Conservation (phyloP, 2,888 invertebrate species). For the Dione vanillae region DNA sequence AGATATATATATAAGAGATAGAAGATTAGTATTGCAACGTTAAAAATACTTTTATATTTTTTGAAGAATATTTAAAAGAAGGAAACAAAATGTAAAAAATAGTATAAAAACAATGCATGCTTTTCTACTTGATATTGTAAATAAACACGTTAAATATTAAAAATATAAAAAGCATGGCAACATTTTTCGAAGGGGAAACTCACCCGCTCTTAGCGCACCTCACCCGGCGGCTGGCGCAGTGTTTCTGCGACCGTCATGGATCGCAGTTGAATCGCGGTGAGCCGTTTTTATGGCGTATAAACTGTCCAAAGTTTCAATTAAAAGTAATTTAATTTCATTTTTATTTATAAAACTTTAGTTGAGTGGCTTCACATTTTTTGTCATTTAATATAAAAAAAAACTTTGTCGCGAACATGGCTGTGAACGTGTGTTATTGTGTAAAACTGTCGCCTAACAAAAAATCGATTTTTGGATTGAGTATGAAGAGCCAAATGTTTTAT, state of each 20-base stretch:
- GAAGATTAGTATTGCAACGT: neutral
- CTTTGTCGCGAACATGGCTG: constrained; percentile 70
- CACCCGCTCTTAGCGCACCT: constrained; percentile 57
- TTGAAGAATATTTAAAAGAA: neutral
- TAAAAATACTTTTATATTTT: neutral
- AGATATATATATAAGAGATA: neutral
- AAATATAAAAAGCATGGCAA: neutral
- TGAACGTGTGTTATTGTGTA: constrained; percentile 80
- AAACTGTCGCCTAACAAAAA: constrained; percentile 80
- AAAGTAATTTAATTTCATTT: constrained; percentile 55
- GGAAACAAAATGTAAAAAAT: neutral
- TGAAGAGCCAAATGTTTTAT: constrained; percentile 77
- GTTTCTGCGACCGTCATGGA: constrained; percentile 77
- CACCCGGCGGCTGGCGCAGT: constrained; percentile 63
- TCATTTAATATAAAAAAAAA: constrained; percentile 50
- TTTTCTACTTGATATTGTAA: neutral
- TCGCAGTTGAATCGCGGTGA: constrained; percentile 70
- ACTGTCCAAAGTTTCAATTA: constrained; percentile 52
- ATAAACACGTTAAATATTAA: neutral
- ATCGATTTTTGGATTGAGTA: constrained; percentile 82
- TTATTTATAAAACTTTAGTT: constrained; percentile 63
- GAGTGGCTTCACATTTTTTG: constrained; percentile 57
- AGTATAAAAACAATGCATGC: neutral
- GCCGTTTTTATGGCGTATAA: constrained; percentile 52
- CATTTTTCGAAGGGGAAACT: constrained; percentile 4